Percentiles rank a stretch among this genome's conserved stretches.
Conservation (phyloP, 2,888 invertebrate species). For the Emmelina monodactyla region DNA sequence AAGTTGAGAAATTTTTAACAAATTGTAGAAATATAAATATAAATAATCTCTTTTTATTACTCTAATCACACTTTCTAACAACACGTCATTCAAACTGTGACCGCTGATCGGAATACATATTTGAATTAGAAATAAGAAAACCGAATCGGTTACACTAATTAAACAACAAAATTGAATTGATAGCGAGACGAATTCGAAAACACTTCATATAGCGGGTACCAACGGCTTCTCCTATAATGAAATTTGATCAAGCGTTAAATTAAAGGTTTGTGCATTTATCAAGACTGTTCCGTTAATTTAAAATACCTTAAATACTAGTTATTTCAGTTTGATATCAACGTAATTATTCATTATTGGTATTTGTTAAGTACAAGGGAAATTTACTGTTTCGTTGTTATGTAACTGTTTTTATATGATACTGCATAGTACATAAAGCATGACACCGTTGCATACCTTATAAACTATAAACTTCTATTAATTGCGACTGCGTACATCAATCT, state of each 20-base stretch:
- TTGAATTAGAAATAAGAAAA: slow-evolving; percentile 11
- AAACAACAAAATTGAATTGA: slow-evolving; percentile 42
- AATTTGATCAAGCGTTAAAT: slow-evolving; percentile 46
- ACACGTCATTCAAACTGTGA: too few species aligned
- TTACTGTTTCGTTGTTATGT: not conserved
- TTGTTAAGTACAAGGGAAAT: not conserved
- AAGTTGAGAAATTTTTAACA: too few species aligned
- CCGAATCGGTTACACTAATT: slow-evolving; percentile 39
- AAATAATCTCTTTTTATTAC: too few species aligned
- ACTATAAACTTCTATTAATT: too few species aligned
- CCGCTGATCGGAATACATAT: too few species aligned
- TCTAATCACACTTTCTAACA: too few species aligned
- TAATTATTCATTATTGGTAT: slow-evolving; percentile 1
- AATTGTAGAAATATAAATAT: too few species aligned
- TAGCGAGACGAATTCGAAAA: slow-evolving; percentile 27
- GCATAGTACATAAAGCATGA: too few species aligned
- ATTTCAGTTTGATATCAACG: not conserved
- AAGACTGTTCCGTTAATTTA: slow-evolving; percentile 4
- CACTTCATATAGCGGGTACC: not conserved
- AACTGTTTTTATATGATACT: not conserved
- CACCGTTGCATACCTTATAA: too few species aligned
- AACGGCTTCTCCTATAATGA: slow-evolving; percentile 30
- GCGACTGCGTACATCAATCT: too few species aligned
- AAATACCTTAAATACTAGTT: not conserved
- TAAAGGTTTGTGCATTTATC: slow-evolving; percentile 22